These are phyloP conservation scores for Drosophila auraria DNA, from an alignment of 1,140 invertebrate genomes.

Conservation along the genomic window DNA sequence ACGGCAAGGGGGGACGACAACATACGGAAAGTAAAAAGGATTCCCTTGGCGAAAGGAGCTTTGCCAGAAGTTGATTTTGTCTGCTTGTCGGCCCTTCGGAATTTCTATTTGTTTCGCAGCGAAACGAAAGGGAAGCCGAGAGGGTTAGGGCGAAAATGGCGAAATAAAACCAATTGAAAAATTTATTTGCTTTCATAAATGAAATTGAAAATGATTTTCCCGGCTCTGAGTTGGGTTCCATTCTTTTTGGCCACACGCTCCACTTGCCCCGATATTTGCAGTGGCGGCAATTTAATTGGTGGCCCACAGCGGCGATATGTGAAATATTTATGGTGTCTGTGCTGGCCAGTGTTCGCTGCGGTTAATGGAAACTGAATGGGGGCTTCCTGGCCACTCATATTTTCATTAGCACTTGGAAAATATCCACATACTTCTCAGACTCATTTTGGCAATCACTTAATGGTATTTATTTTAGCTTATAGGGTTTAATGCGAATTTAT, in stretches of 20 bases:
- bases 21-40: conserved; percentile 38
- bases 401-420: conserved; percentile 19
- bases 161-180: conserved; percentile 67
- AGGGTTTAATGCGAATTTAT: too few relatives aligned
- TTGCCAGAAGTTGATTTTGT: conserved; percentile 52
- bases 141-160: conserved; percentile 13
- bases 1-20: neutral
- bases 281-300: conserved; percentile 51
- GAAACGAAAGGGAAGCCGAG: conserved; percentile 34
- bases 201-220: conserved; percentile 70
- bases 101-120: conserved; percentile 54
- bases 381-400: conserved; percentile 4
- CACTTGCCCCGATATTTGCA: conserved; percentile 38
- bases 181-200: conserved; percentile 75
- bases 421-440: neutral
- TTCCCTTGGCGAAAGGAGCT: conserved; percentile 38
- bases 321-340: conserved; percentile 36
- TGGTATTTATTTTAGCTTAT: neutral
- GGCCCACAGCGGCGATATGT: conserved; percentile 24
- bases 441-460: neutral
- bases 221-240: conserved; percentile 28
- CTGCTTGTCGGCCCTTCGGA: conserved; percentile 42
- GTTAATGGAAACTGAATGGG: conserved; percentile 38
- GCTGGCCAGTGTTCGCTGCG: neutral
- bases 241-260: conserved; percentile 26